Percentiles rank a stretch among this genome's conserved stretches.
These are phyloP conservation scores for Oxystoma pomonae DNA, from an alignment of 2,888 invertebrate species.

Conservation along the genomic window DNA sequence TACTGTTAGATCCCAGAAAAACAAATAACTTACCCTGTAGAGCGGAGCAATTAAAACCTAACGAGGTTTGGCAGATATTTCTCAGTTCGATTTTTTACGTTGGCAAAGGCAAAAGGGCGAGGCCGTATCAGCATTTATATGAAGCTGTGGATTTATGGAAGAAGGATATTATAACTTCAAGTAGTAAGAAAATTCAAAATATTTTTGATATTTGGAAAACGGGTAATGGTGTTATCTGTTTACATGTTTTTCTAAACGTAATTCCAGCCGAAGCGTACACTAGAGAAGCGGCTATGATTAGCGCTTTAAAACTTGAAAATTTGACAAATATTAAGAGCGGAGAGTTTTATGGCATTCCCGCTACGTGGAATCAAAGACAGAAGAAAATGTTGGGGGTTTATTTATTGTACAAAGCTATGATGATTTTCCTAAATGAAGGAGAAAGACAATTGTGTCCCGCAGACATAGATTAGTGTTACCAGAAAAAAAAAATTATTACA, in stretches of 20 bases:
- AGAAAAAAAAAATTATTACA: background rate
- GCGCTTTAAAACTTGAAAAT: constrained; percentile 72
- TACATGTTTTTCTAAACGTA: constrained; percentile 87
- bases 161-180: constrained; percentile 47
- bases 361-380: constrained; percentile 69
- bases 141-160: constrained; percentile 73
- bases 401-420: constrained; percentile 75
- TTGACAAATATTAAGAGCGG: constrained; percentile 77
- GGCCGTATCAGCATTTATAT: constrained; percentile 88
- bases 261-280: constrained; percentile 91
- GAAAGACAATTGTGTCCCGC: constrained; percentile 81
- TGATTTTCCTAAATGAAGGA: constrained; percentile 82
- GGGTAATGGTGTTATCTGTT: constrained; percentile 80
- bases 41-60: constrained; percentile 47
- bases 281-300: constrained; percentile 92
- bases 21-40: constrained; percentile 71
- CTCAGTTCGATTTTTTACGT: constrained; percentile 89
- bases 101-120: constrained; percentile 72
- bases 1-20: constrained; percentile 82
- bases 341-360: constrained; percentile 75
- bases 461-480: constrained; percentile 52
- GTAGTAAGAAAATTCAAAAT: constrained; percentile 62
- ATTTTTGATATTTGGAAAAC: constrained; percentile 87
- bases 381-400: constrained; percentile 72
- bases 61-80: constrained; percentile 71